Percentiles rank a stretch among this genome's conserved stretches.
These are phyloP conservation scores for Uria lomvia DNA, from an alignment of 2,113 vertebrate genomes.

Conservation along the genomic window DNA sequence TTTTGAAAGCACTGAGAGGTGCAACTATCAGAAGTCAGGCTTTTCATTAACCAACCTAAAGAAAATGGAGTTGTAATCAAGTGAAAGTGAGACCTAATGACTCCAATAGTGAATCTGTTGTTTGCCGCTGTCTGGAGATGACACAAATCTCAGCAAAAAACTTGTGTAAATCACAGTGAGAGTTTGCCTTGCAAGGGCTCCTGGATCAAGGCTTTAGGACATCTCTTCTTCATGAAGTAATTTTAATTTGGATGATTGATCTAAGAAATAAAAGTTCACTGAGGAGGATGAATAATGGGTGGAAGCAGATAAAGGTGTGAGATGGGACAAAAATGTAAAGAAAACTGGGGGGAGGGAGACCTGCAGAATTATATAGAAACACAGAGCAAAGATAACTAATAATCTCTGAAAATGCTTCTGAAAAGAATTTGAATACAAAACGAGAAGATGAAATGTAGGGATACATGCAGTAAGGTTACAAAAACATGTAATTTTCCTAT, in stretches of 20 bases:
- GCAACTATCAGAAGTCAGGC: not conserved
- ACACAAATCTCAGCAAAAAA: not conserved
- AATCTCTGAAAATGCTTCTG: not conserved
- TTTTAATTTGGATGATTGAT: not conserved
- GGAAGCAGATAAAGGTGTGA: not conserved
- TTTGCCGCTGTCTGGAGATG: not conserved
- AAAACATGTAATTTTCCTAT: not conserved
- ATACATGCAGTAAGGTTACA: not conserved
- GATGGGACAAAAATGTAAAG: not conserved
- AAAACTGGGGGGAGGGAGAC: fast-evolving
- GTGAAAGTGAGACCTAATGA: not conserved
- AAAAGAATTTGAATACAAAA: not conserved
- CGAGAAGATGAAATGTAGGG: not conserved
- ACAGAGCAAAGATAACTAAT: not conserved
- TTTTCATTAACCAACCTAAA: not conserved
- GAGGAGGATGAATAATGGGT: not conserved
- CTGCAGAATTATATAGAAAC: not conserved
- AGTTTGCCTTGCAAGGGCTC: not conserved
- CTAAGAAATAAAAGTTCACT: not conserved
- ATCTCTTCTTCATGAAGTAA: not conserved
- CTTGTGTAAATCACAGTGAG: not conserved
- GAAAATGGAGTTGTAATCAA: not conserved
- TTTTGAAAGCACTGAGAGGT: not conserved
- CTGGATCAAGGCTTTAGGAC: not conserved
- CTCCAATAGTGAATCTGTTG: not conserved